phyloP scores from a whole-genome alignment of 1,140 invertebrate species.

The Orchestia grillus region DNA sequence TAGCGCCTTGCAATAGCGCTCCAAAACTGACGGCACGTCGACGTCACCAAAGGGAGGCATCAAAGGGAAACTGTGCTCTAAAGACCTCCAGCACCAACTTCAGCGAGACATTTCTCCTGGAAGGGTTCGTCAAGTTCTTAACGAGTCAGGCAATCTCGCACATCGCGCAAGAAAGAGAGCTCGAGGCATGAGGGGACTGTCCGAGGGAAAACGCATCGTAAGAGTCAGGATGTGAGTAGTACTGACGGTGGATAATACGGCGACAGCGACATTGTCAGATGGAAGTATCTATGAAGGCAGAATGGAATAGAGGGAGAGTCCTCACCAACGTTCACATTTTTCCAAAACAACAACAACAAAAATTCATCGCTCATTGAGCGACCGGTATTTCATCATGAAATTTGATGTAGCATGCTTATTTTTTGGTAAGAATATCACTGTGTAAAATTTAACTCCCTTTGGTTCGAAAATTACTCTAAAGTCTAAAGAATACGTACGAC shows the following conservation, averaged over 20 bases:
- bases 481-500: no score
- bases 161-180: background rate
- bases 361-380: no score
- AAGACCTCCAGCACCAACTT: background rate
- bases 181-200: background rate
- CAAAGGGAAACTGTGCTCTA: background rate
- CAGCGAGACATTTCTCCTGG: background rate
- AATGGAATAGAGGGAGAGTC: background rate
- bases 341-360: no score
- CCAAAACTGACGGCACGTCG: background rate
- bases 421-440: no score
- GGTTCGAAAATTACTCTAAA: no score
- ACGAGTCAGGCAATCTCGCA: background rate
- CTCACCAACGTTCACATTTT: background rate
- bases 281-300: background rate
- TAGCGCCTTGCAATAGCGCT: background rate
- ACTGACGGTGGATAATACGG: background rate
- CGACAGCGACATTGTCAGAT: background rate
- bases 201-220: background rate
- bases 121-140: constrained; percentile 7
- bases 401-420: no score
- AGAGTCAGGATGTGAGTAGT: background rate
- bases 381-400: no score
- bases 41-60: background rate
- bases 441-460: no score